Conservation (phyloP, 2,113 vertebrate genomes). For the Struthidea cinerea region DNA sequence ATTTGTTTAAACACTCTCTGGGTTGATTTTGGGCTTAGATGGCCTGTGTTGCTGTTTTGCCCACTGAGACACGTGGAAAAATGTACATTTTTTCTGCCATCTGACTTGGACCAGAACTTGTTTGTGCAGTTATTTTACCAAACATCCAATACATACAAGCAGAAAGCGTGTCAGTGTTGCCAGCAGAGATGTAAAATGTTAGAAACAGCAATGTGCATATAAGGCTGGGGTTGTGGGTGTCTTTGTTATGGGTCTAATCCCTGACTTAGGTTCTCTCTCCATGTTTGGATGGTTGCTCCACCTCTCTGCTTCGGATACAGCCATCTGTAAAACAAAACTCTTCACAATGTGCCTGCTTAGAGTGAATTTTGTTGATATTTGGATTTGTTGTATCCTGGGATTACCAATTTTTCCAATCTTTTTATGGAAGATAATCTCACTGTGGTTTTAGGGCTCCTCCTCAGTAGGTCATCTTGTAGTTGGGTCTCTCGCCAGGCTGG, state of each 20-base stretch:
- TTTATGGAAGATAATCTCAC: background rate
- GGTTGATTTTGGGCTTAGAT: background rate
- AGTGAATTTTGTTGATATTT: background rate
- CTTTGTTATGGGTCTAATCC: background rate
- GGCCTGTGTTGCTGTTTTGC: background rate
- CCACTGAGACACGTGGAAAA: background rate
- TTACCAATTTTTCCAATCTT: background rate
- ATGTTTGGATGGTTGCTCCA: background rate
- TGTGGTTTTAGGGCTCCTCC: background rate
- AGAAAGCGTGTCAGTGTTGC: background rate
- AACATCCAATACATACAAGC: background rate
- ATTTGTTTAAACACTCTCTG: background rate
- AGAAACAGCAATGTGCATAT: background rate
- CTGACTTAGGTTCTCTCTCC: accelerated
- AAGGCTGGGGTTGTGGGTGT: background rate
- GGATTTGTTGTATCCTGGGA: background rate
- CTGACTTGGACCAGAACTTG: background rate
- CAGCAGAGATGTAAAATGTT: background rate
- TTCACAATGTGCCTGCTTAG: background rate
- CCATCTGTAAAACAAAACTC: background rate
- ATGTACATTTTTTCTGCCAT: background rate
- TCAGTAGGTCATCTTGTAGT: background rate
- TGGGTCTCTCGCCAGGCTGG: background rate
- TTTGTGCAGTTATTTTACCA: background rate
- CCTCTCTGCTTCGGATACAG: background rate